Evolutionary conservation across 2,797 vertebrate species (phyloP).

Genomic region (Urocyon cinereoargenteus): DNA sequence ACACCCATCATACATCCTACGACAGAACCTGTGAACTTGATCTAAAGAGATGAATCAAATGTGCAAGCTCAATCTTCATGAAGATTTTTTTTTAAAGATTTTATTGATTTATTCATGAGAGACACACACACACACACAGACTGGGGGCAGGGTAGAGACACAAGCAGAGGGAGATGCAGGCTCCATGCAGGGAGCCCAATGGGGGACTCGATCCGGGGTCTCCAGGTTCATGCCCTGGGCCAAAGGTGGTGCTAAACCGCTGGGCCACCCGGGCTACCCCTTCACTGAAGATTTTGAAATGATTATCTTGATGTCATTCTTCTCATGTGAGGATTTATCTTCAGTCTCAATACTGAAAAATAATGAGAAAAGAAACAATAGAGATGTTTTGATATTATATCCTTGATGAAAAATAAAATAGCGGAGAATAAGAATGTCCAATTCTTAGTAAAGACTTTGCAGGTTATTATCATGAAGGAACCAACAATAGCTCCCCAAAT

Average conservation of each 20-base stretch:
- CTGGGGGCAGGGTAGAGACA: fast-evolving
- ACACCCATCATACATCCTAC: not conserved
- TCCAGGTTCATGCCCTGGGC: no score
- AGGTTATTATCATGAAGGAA: not conserved
- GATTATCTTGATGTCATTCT: not conserved
- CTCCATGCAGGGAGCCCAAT: no score
- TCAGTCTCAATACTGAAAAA: not conserved
- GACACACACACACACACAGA: no score
- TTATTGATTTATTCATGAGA: no score
- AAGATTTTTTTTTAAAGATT: not conserved
- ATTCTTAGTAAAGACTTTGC: not conserved
- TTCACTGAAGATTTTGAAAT: not conserved
- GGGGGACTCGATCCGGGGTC: no score
- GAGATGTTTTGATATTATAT: not conserved
- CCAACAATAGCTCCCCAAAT: not conserved
- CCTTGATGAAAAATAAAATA: not conserved
- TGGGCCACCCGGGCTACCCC: no score
- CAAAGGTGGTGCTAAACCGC: no score
- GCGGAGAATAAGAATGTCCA: not conserved
- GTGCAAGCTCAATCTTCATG: not conserved
- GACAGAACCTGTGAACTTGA: not conserved
- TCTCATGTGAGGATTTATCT: not conserved
- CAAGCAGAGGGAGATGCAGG: no score
- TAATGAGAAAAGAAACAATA: not conserved
- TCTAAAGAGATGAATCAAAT: not conserved